Evolutionary conservation across 2,797 vertebrate genomes (phyloP), one percentile per base, ranked within the genome.

Genomic region (Pipistrellus pygmaeus): DNA sequence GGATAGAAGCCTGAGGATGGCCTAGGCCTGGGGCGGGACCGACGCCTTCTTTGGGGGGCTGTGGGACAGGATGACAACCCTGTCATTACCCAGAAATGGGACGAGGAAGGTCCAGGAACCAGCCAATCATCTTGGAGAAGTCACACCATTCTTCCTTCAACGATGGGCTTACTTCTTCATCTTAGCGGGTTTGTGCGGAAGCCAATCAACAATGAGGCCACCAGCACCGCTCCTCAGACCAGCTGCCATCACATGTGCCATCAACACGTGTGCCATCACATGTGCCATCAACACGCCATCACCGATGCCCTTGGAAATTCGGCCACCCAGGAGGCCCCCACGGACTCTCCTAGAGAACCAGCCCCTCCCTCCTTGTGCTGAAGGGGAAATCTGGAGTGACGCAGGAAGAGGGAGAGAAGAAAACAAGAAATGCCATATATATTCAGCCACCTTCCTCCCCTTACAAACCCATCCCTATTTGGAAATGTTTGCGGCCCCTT

Each of bases 401-500:
- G 76, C 8, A 57, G 66, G 14, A 77, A 66, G 35, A 78, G 8
- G 1, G 4, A 68, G 48, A 83, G 35, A 20, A 71, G 73, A 81
- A 68, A 91, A 75, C 8, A 44, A 66, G 62, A 76, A 93, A 90
- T 46, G 51, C 85, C 38, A 1, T 10, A 18, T n/a, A 41, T 20
- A 57, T 35, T 48, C 86, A 51, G 95, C 88, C 92, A 83, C 95
- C 83, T 82, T 88, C 81, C 68, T 91, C 76, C 94, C 77, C 76
- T 96, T 57, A 85, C 88, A 25, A 91, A 97, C 35, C 96, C 95
- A 15, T 4, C 96, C 96, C 97, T 98, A 96, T 97, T 98, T 97
- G 95, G 94, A 95, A 97, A 85, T 88, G 75, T 90, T 97, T 91
- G 53, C 66, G 86, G 48, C 44, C 76, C 92, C 84, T 92, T 97